Evolutionary conservation across 2,888 invertebrate species (phyloP), one percentile per base, ranked within the genome.

Genomic region (Caenorhabditis plicata): DNA sequence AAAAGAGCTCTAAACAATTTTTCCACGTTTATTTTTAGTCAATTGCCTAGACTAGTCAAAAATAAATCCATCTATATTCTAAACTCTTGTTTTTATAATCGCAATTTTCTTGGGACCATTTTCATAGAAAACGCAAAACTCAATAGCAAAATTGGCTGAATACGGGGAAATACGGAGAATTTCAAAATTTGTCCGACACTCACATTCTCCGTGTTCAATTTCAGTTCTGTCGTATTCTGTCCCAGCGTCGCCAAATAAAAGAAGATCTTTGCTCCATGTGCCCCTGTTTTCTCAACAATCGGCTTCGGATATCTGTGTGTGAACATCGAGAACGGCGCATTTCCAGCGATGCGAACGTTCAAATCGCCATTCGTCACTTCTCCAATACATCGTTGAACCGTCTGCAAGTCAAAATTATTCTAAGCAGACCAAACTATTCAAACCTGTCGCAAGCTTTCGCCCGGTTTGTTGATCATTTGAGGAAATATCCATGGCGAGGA

Each of bases 401-500:
- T 77, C 75, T 78, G 49, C 40, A 75, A 64, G 13, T n/a, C 4
- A 26, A 46, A 46, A 29, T 19, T 31, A 22, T 27, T 26, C 7
- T 19, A 17, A 13, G 4, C 15, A 32, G 19, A 15, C 26, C n/a
- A 64, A 33, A 35, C 13, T 29, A 42, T 27, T 29, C 32, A n/a
- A 27, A 77, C 78, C 68, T 79, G 63, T 63, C 68, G 51, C 20
- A 78, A 58, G 20, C 72, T 55, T 46, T 77, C 78, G 11, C 73
- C 74, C 7, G 64, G 47, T 5, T 48, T 20, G 46, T 76, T 54
- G 40, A 62, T 60, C 33, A 69, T 51, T 51, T 74, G 73, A 1
- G 78, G 78, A 3, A 78, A 44, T 42, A 74, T 73, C 78, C 78
- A 78, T 7, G 76, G 75, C 11, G 71, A 68, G 9, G 47, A 7